Base-by-base conservation (phyloP, 2,113 vertebrate species). In the Dasyornis broadbenti region DNA sequence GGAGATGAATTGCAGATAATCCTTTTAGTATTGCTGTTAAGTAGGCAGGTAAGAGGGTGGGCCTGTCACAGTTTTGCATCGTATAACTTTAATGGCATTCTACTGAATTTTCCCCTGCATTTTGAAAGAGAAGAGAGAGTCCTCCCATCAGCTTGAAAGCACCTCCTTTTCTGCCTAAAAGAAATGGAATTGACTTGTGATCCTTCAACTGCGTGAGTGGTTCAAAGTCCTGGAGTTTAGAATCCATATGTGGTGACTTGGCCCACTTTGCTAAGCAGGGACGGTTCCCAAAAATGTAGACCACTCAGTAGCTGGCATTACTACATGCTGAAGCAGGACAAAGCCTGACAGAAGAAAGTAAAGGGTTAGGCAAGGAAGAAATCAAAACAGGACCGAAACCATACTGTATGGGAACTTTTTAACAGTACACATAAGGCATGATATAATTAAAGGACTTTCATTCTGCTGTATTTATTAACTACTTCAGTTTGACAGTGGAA, bases 191-290 rank as follows among this genome's bases (percentile, higher is more conserved):
- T 61, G 13, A 82, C 83, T n/a, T 65, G 24, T 61, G n/a, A 49
- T 53, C 54, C 10, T 85, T 80, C 7, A 4, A 2, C 68, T 19
- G 4, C 0, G 0, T 11, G 20, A 53, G 50, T 76, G 19, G 26
- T 54, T 92, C 68, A 61, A 66, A 71, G 82, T 87, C 52, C 52
- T 23, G 45, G 52, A 68, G 4, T 57, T 75, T 78, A 42, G 24
- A 49, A 82, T 64, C 47, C 11, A 8, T 39, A 0, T 31, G 66
- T 39, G 18, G 42, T 86, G 50, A 35, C 20, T 57, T 69, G 60
- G 24, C 37, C 30, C 9, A 11, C 57, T 71, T 59, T 69, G 33
- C 39, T 72, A 56, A 50, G 27, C 26, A 57, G 60, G 26, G 4
- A 23, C 4, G 4, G 30, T 30, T 86, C 26, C 53, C 23, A 50